These are phyloP conservation scores for Poeciliopsis occidentalis DNA, from an alignment of 2,113 vertebrate species.

Conservation along the genomic window DNA sequence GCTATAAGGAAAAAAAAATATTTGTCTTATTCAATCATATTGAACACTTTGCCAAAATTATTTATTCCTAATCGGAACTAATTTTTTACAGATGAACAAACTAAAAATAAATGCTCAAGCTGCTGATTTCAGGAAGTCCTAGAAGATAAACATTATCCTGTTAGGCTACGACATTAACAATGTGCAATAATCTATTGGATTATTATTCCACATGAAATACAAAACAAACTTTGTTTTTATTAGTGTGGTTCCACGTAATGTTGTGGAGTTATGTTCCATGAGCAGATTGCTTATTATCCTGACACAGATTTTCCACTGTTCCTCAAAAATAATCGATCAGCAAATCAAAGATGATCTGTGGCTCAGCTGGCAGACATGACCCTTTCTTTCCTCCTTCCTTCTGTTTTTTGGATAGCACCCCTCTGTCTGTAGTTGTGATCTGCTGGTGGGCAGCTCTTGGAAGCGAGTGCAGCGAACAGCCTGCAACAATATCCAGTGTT, in stretches of 20 bases:
- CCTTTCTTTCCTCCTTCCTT: constrained; percentile 16
- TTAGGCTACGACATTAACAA: background rate
- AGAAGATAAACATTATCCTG: background rate
- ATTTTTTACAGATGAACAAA: no score
- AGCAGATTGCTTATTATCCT: background rate
- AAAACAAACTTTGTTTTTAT: background rate
- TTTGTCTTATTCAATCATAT: no score
- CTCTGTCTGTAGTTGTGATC: constrained; percentile 34
- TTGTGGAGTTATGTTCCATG: background rate
- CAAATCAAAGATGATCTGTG: constrained; percentile 32
- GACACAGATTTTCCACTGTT: background rate
- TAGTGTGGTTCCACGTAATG: background rate
- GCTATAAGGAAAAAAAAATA: no score
- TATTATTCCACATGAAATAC: background rate
- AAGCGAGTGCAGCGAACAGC: constrained; percentile 65
- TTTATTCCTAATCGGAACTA: no score
- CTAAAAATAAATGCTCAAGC: no score
- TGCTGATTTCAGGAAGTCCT: no score
- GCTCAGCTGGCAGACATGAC: constrained; percentile 48
- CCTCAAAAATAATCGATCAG: constrained; percentile 5
- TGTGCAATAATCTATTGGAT: background rate
- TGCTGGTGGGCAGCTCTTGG: constrained; percentile 54
- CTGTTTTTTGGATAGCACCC: constrained; percentile 22
- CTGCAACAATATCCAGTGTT: constrained; percentile 75
- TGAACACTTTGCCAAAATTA: no score